Percentiles rank a stretch among this genome's conserved stretches.
These are phyloP conservation scores for Eilema griseolum DNA, from an alignment of 2,888 invertebrate genomes.

Conservation along the genomic window DNA sequence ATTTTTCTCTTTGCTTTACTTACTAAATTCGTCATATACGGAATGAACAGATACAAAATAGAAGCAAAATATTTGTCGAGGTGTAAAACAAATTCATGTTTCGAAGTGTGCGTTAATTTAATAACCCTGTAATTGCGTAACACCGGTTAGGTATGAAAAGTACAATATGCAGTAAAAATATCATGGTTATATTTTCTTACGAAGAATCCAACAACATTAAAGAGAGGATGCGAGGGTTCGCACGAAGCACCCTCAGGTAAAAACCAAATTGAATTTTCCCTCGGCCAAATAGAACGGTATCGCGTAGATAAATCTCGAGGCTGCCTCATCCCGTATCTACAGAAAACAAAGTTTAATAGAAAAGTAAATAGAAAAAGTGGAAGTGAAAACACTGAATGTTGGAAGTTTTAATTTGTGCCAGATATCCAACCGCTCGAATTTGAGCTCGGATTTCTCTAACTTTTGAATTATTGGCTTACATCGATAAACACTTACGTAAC, in stretches of 20 bases:
- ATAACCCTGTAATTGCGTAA: slow-evolving; percentile 11
- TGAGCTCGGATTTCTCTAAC: slow-evolving; percentile 48
- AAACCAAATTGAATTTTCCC: slow-evolving; percentile 85
- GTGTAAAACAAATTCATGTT: not conserved
- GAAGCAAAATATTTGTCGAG: not conserved
- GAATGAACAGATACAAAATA: not conserved
- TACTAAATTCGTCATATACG: not conserved
- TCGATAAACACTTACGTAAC: slow-evolving; percentile 12
- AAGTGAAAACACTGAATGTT: slow-evolving; percentile 76
- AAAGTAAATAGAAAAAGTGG: slow-evolving; percentile 82
- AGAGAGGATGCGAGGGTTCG: slow-evolving; percentile 74
- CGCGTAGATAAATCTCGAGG: slow-evolving; percentile 83
- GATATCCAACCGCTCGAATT: slow-evolving; percentile 58
- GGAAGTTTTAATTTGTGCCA: slow-evolving; percentile 76
- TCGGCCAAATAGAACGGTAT: slow-evolving; percentile 81
- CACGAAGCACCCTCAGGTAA: slow-evolving; percentile 80
- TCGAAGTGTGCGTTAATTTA: slow-evolving; percentile 3
- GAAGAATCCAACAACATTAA: slow-evolving; percentile 74
- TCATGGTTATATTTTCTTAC: slow-evolving; percentile 68
- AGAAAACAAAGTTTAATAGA: slow-evolving; percentile 84
- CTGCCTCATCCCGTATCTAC: slow-evolving; percentile 77
- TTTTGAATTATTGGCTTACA: slow-evolving; percentile 53
- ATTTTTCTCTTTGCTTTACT: slow-evolving; percentile 14
- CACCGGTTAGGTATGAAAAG: slow-evolving; percentile 32
- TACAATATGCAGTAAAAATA: slow-evolving; percentile 70